phyloP scores from a whole-genome alignment of 2,888 invertebrate genomes.

The Drosophila quasianomalipes region DNA sequence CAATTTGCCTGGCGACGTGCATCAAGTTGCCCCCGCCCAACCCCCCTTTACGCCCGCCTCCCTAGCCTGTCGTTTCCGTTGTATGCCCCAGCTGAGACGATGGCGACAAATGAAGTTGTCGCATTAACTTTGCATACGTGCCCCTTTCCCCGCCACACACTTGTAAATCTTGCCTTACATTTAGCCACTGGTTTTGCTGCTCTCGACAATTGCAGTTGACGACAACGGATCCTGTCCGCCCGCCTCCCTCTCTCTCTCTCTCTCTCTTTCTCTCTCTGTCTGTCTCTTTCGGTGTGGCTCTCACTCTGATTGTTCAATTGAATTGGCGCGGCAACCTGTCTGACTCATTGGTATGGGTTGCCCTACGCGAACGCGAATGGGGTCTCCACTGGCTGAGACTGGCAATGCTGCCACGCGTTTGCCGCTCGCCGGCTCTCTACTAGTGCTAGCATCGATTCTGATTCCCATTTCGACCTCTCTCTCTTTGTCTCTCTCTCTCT shows the following conservation, averaged over 20 bases:
- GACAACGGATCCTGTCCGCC: slow-evolving; percentile 45
- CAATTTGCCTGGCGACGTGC: slow-evolving; percentile 79
- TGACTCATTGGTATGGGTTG: slow-evolving; percentile 65
- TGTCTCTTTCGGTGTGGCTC: background rate
- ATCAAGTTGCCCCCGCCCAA: slow-evolving; percentile 31
- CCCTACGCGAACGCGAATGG: slow-evolving; percentile 42
- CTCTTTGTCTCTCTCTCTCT: background rate
- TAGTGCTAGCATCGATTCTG: slow-evolving; percentile 47
- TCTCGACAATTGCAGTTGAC: slow-evolving; percentile 23
- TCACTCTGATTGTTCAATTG: slow-evolving; percentile 26
- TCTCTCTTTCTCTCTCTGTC: background rate
- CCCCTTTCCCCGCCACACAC: background rate
- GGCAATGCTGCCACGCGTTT: slow-evolving; percentile 58
- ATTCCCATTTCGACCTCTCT: slow-evolving; percentile 16
- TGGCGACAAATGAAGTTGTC: slow-evolving; percentile 74
- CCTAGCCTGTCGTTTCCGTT: slow-evolving; percentile 51
- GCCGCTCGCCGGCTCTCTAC: slow-evolving; percentile 38
- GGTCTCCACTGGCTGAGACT: background rate
- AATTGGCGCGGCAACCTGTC: slow-evolving; percentile 50
- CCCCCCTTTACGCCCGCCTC: no score
- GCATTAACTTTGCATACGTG: slow-evolving; percentile 57
- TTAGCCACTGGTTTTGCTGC: slow-evolving; percentile 38
- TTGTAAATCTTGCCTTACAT: slow-evolving; percentile 17
- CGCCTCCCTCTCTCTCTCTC: background rate
- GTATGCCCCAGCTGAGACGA: slow-evolving; percentile 42